Evolutionary conservation across 2,113 vertebrate species (phyloP).

Genomic region (Brachyistius frenatus): DNA sequence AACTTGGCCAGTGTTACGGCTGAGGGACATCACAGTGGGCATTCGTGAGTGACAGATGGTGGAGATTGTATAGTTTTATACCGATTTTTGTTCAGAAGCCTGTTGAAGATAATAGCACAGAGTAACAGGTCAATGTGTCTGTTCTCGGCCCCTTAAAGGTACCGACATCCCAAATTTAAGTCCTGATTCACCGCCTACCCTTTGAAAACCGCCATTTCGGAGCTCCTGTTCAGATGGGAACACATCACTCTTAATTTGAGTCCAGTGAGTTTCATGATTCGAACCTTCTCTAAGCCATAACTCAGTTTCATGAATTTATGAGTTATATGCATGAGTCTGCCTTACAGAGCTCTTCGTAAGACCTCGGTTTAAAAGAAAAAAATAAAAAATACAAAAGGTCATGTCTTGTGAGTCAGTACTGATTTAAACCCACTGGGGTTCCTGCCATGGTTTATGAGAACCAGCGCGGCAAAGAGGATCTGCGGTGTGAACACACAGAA

Average conservation of each 20-base stretch:
- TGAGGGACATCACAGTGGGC: constrained; percentile 14
- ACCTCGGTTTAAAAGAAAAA: accelerated
- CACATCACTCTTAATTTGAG: neutral
- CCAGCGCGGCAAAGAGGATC: neutral
- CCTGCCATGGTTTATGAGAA: neutral
- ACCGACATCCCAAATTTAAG: neutral
- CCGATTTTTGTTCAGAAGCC: constrained; percentile 9
- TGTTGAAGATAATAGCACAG: constrained; percentile 4
- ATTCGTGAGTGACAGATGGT: constrained; percentile 21
- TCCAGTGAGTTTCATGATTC: constrained; percentile 1
- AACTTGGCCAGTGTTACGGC: constrained; percentile 21
- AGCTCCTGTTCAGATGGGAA: constrained; percentile 8
- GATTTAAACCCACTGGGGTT: constrained; percentile 8
- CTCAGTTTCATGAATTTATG: neutral
- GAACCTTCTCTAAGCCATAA: constrained; percentile 8
- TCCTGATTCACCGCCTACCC: neutral
- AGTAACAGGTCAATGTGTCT: neutral
- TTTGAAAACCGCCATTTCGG: neutral
- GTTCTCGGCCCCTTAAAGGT: neutral
- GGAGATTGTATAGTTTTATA: constrained; percentile 24
- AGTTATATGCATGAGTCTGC: neutral
- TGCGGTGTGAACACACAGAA: neutral
- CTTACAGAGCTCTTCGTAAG: neutral
- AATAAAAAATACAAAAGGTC: neutral
- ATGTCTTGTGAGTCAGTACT: neutral